phyloP scores from a whole-genome alignment of 2,888 invertebrate genomes.

The Empis stercorea region DNA sequence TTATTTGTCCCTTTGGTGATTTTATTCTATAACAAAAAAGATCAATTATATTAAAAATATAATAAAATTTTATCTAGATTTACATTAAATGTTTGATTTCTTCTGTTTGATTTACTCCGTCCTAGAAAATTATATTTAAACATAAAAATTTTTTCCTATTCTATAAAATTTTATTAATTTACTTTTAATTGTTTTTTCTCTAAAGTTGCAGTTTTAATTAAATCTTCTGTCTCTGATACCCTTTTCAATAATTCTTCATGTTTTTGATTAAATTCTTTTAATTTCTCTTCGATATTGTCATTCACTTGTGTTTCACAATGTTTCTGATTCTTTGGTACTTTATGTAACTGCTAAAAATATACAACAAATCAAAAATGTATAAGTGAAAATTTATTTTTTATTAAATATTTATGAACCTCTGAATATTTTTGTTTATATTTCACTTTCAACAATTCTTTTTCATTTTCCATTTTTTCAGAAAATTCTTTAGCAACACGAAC shows the following conservation, averaged over 20 bases:
- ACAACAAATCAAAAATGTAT: too few relatives aligned
- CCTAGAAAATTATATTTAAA: too few relatives aligned
- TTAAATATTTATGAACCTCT: constrained; percentile 18
- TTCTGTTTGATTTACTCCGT: too few relatives aligned
- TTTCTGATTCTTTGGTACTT: constrained; percentile 9
- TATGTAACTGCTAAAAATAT: too few relatives aligned
- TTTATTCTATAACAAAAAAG: too few relatives aligned
- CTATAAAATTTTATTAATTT: not conserved
- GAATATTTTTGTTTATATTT: constrained; percentile 25
- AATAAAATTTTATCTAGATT: too few relatives aligned
- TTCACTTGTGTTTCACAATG: constrained; percentile 12
- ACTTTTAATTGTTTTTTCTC: not conserved
- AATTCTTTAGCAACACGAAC: constrained; percentile 21
- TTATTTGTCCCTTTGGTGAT: too few relatives aligned
- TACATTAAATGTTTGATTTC: too few relatives aligned
- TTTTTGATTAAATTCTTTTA: constrained; percentile 25
- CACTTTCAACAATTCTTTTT: constrained; percentile 24
- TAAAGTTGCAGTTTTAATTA: not conserved
- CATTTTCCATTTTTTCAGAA: constrained; percentile 24
- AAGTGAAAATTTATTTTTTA: too few relatives aligned
- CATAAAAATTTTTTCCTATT: too few relatives aligned
- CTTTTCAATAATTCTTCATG: constrained; percentile 22
- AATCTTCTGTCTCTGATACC: constrained; percentile 17
- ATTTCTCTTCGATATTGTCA: constrained; percentile 22
- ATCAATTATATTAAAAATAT: too few relatives aligned